Conservation (phyloP, 1,140 invertebrate species). For the Drosophila obscura region DNA sequence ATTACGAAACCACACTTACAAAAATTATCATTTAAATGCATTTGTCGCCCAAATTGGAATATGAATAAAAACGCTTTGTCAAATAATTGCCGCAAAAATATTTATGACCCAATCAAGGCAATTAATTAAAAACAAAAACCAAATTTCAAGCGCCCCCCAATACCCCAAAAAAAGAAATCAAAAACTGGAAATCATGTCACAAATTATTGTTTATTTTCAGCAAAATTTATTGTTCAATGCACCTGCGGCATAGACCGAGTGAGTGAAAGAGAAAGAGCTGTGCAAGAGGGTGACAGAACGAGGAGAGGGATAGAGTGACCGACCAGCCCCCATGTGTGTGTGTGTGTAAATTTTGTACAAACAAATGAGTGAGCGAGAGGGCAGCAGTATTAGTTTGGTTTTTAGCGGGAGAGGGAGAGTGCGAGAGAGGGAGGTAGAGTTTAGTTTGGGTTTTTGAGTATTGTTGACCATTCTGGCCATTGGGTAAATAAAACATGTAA, state of each 20-base stretch:
- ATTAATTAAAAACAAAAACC: constrained; percentile 20
- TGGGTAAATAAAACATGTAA: constrained; percentile 78
- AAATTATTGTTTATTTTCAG: constrained; percentile 72
- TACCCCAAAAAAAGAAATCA: constrained; percentile 7
- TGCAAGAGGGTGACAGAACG: no score
- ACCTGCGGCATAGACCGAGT: constrained; percentile 56
- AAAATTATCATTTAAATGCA: no score
- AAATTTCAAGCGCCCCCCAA: not conserved
- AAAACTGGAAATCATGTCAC: constrained; percentile 42
- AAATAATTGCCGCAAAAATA: not conserved
- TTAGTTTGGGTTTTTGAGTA: constrained; percentile 22
- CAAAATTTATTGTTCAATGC: constrained; percentile 71
- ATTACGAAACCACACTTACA: no score
- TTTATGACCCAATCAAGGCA: constrained; percentile 18
- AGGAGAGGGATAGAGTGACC: no score
- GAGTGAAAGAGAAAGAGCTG: constrained; percentile 7
- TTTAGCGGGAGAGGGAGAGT: not conserved
- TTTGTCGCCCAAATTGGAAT: no score
- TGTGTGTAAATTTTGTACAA: constrained; percentile 54
- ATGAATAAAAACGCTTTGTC: not conserved
- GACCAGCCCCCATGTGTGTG: not conserved
- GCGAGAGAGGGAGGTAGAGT: constrained; percentile 2
- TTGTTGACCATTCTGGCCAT: constrained; percentile 71
- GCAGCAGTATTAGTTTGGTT: not conserved
- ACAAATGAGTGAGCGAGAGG: constrained; percentile 30